Evolutionary conservation across 2,888 invertebrate species (phyloP), one percentile per base, ranked within the genome.

Genomic region (Blastobasis lacticolella): DNA sequence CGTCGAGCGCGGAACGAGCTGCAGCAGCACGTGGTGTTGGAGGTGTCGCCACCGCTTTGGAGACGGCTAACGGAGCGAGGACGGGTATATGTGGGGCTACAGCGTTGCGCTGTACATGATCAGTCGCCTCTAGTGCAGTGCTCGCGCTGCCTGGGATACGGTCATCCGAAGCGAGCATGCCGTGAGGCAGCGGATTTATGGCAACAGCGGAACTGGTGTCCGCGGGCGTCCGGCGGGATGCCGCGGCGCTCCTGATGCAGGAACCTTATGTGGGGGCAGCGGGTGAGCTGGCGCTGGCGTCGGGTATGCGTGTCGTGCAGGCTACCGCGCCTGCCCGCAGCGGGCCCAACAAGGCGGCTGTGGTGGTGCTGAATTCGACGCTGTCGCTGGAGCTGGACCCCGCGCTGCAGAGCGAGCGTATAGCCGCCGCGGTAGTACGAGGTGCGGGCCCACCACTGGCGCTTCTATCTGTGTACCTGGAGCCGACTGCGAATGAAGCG

Each of bases 71-170:
- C 10, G 8, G 46, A 38, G 5, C 38, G n/a, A 10, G 38, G 38
- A 1, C 6, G 38, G 7, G 8, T 46, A 4, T 38, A 10, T 9
- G 38, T 46, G 10, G 46, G 38, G 3, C 10, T 36, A 5, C 46
- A 46, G 36, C 10, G 46, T 0, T 6, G 37, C 3, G 5, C 7
- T 9, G 46, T 46, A 38, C 36, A 10, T 1, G 46, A 46, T 9
- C 38, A 10, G 6, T 46, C 46, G 42, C 46, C 46, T n/a, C 43
- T 49, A n/a, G n/a, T 52, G 7, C 49, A 46, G 10, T 46, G 46
- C 10, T 7, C 37, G n/a, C 8, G 10, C 5, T 46, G 46, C 38
- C 46, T 46, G n/a, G 46, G 46, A 5, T 46, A 45, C 7, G 45
- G 45, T 1, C 45, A 45, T 10, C 10, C 10, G 3, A 10, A 23